Percentiles rank a stretch among this genome's conserved stretches.
These are phyloP conservation scores for Tenthredo scrophulariae DNA, from an alignment of 2,888 invertebrate genomes.

Conservation along the genomic window DNA sequence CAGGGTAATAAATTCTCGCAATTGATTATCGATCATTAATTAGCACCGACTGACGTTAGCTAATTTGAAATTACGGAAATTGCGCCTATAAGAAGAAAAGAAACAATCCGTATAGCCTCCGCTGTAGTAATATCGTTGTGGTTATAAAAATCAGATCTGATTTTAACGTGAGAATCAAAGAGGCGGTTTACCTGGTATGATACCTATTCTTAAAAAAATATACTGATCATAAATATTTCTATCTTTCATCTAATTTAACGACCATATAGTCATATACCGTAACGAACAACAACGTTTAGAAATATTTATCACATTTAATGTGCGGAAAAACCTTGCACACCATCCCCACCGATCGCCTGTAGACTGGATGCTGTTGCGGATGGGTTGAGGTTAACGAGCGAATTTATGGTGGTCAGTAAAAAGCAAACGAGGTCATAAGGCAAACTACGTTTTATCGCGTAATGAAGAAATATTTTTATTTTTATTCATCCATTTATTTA, in stretches of 20 bases:
- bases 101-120: not conserved
- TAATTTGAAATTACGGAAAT: not conserved
- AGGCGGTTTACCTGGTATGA: too few relatives aligned
- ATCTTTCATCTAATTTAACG: not conserved
- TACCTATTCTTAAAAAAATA: not conserved
- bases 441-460: not conserved
- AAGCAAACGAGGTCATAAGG: conserved; percentile 14
- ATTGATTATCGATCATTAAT: not conserved
- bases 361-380: not conserved
- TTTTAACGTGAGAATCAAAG: not conserved
- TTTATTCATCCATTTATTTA: too few relatives aligned
- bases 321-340: conserved; percentile 8
- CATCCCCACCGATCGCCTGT: not conserved
- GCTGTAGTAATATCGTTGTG: not conserved
- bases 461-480: not conserved
- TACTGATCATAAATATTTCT: conserved; percentile 1
- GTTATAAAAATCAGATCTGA: not conserved
- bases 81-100: not conserved
- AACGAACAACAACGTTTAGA: not conserved
- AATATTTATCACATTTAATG: not conserved
- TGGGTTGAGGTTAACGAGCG: conserved; percentile 31
- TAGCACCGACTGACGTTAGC: not conserved
- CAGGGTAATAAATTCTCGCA: not conserved
- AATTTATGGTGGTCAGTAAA: conserved; percentile 18
- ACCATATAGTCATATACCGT: not conserved